These are phyloP conservation scores for Cryptoblepharus egeriae DNA, from an alignment of 2,797 vertebrate genomes.

Conservation along the genomic window DNA sequence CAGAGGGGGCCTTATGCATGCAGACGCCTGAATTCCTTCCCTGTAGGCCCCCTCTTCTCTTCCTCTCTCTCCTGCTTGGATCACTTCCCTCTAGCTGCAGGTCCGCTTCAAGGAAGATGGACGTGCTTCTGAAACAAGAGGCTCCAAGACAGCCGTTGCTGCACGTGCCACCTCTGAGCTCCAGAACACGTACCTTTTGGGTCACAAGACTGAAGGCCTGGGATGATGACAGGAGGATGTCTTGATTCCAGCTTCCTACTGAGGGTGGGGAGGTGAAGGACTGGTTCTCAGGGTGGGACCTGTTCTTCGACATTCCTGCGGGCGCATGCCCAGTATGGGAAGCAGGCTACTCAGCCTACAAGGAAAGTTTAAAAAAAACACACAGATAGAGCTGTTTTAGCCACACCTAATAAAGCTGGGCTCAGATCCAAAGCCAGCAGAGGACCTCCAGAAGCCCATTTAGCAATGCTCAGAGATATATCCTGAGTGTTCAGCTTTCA, in stretches of 20 bases:
- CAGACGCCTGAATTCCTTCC: background rate
- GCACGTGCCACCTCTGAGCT: background rate
- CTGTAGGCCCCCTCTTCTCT: background rate
- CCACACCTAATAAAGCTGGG: background rate
- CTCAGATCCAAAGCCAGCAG: background rate
- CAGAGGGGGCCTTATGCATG: background rate
- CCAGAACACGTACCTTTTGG: background rate
- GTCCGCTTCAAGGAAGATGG: background rate
- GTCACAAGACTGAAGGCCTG: background rate
- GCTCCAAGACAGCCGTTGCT: background rate
- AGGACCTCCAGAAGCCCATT: background rate
- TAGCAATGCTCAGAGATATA: background rate
- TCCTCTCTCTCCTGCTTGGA: background rate
- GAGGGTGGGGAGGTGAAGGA: accelerated
- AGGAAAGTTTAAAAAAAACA: too few relatives aligned
- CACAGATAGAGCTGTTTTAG: background rate
- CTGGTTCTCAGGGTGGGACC: accelerated
- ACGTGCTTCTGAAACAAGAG: background rate
- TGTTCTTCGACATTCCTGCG: constrained; percentile 46
- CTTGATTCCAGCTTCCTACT: constrained; percentile 6
- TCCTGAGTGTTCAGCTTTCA: background rate
- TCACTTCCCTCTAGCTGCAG: background rate
- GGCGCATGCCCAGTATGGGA: background rate
- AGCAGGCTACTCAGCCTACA: accelerated
- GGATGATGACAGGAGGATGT: constrained; percentile 1